Base-by-base conservation (phyloP, 2,888 invertebrate species). In the Lycophotia porphyrea region DNA sequence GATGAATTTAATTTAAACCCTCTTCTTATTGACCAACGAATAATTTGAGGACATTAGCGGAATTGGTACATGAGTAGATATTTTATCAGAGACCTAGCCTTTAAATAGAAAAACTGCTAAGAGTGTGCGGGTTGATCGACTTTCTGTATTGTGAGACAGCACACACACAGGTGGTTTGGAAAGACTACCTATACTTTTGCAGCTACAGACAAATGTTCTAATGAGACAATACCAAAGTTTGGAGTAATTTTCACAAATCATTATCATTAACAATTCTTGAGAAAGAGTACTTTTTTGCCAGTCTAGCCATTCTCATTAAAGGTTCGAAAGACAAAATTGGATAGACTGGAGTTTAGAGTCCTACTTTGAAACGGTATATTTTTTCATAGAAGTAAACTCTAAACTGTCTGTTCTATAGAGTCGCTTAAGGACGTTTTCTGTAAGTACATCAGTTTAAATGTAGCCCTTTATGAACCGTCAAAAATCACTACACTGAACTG, bases 1-100 rank as follows among this genome's bases (percentile, higher is more conserved):
- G 76, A 81, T 75, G 73, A 79, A 81, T 85, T 84, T 71, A 84
- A 86, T 84, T 77, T 75, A 79, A 80, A 75, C 66, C 64, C 18
- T 78, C 66, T 71, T 71, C 52, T 24, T 72, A 86, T 80, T 80
- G 76, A 39, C 61, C 70, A 85, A 86, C 74, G 61, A 61, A 73
- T 86, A 77, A 84, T 79, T 81, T 86, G 60, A 47, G 44, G 64
- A 71, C 81, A 86, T 84, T 72, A 81, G 66, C 36, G 52, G 66
- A 21, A 47, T 61, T 47, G 27, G 27, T 27, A 11, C 52, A 68
- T 1, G 79, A 76, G 49, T 76, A 81, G 21, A 39, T 39, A 47
- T 1, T 1, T 4, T 0, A 5, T 42, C 67, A 79, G 78, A 79
- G 75, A 61, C 5, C 11, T 2, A 55, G 13, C 44, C 66, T 27